A percentile compares a stretch with the other conserved stretches of the same genome.
These are phyloP conservation scores for Oriolus oriolus DNA, from an alignment of 2,113 vertebrate genomes.

Conservation along the genomic window DNA sequence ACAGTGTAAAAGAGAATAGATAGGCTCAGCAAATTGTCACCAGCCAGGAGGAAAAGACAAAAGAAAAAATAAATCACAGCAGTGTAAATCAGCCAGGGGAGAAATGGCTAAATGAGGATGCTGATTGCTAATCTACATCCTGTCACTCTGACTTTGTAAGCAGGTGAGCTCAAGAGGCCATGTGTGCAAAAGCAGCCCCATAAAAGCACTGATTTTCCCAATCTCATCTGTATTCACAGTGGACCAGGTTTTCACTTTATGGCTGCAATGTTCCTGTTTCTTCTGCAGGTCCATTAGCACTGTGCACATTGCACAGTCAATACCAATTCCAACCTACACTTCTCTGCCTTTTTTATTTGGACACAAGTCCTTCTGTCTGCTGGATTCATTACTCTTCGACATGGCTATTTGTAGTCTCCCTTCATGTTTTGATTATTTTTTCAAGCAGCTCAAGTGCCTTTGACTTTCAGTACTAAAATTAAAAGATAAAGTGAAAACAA, in stretches of 20 bases:
- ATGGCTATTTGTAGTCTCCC: background rate
- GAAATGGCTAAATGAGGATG: background rate
- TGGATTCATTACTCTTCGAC: slow-evolving; percentile 13
- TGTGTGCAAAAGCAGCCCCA: background rate
- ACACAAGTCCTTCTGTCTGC: background rate
- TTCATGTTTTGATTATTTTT: slow-evolving; percentile 14
- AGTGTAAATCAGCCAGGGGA: background rate
- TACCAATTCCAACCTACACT: background rate
- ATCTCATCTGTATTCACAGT: slow-evolving; percentile 45
- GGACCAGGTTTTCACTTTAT: background rate
- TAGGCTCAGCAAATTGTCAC: background rate
- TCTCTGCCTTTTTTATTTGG: slow-evolving; percentile 28
- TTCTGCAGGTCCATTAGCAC: slow-evolving; percentile 34
- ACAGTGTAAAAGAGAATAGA: background rate
- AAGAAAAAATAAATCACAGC: background rate
- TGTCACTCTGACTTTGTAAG: background rate
- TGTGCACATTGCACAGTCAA: background rate
- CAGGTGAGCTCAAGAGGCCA: background rate
- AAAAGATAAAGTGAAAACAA: background rate
- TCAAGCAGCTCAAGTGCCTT: background rate
- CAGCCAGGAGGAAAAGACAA: background rate
- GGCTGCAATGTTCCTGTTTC: slow-evolving; percentile 27
- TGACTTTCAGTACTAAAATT: background rate
- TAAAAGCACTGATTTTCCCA: background rate
- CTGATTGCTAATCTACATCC: slow-evolving; percentile 22